Conservation (phyloP, 2,888 invertebrate species). For the Scaptomyza cyrtandrae region DNA sequence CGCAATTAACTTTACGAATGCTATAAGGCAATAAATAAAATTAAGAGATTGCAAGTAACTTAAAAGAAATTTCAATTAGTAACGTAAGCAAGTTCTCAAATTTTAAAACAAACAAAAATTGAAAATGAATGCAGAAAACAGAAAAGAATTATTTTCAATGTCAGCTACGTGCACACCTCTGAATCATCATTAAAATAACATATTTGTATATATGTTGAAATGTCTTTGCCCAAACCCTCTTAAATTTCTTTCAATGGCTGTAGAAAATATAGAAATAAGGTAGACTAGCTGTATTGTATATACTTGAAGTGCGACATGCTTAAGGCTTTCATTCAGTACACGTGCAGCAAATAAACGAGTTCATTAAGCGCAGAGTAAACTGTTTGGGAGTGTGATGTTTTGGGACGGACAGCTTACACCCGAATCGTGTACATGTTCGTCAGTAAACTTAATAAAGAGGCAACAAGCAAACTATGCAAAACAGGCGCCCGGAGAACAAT, state of each 20-base stretch:
- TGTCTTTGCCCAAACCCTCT: neutral
- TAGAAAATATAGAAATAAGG: constrained; percentile 53
- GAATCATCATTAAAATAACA: constrained; percentile 19
- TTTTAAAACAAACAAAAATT: neutral
- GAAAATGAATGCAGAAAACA: neutral
- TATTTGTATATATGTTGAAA: neutral
- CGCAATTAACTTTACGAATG: too few species aligned
- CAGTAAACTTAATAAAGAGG: constrained; percentile 58
- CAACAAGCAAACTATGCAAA: constrained; percentile 57
- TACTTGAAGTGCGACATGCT: constrained; percentile 6
- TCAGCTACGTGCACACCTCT: constrained; percentile 32
- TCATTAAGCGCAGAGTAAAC: constrained; percentile 58
- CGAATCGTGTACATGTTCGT: constrained; percentile 53
- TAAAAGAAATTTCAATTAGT: neutral
- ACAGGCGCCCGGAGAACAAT: constrained; percentile 24
- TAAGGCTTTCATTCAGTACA: constrained; percentile 60
- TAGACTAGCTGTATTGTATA: constrained; percentile 6
- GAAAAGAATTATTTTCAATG: constrained; percentile 35
- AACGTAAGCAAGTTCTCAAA: neutral
- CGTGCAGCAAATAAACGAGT: constrained; percentile 76
- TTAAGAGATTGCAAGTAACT: neutral
- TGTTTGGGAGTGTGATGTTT: constrained; percentile 11
- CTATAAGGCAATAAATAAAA: too few species aligned
- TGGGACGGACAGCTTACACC: constrained; percentile 34
- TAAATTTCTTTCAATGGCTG: constrained; percentile 39